phyloP scores from a whole-genome alignment of 2,113 vertebrate genomes.

The Microcebus jonahi region DNA sequence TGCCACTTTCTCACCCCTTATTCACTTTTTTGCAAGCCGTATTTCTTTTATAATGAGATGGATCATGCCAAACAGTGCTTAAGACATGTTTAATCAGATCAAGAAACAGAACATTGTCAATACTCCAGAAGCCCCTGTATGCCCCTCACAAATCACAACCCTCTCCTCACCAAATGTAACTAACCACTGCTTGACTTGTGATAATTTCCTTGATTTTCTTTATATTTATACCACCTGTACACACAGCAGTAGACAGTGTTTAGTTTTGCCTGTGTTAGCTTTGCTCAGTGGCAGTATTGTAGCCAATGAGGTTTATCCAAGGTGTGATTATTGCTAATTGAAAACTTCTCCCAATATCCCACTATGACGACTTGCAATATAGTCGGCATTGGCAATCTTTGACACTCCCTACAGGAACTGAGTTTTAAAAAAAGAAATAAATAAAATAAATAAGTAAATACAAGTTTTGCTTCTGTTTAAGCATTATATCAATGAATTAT shows the following conservation, averaged over 20 bases:
- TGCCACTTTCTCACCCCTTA: background rate
- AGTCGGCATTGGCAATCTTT: too few species aligned
- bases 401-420: too few species aligned
- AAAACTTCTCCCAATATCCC: too few species aligned
- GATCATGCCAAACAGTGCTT: background rate
- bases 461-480: constrained; percentile 15
- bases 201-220: constrained; percentile 26
- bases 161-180: background rate
- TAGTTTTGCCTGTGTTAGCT: constrained; percentile 15
- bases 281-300: too few species aligned
- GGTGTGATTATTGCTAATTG: too few species aligned
- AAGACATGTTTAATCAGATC: constrained; percentile 7
- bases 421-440: too few species aligned
- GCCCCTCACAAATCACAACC: background rate
- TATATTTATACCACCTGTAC: background rate
- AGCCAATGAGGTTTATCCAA: too few species aligned
- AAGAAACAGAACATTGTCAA: background rate
- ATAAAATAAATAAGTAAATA: too few species aligned
- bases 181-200: background rate
- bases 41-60: constrained; percentile 26
- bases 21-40: background rate
- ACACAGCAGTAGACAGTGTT: background rate
- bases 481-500: background rate
- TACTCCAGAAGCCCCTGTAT: background rate
- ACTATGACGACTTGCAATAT: too few species aligned